phyloP scores from a whole-genome alignment of 2,113 vertebrate species.

The Tragelaphus scriptus region DNA sequence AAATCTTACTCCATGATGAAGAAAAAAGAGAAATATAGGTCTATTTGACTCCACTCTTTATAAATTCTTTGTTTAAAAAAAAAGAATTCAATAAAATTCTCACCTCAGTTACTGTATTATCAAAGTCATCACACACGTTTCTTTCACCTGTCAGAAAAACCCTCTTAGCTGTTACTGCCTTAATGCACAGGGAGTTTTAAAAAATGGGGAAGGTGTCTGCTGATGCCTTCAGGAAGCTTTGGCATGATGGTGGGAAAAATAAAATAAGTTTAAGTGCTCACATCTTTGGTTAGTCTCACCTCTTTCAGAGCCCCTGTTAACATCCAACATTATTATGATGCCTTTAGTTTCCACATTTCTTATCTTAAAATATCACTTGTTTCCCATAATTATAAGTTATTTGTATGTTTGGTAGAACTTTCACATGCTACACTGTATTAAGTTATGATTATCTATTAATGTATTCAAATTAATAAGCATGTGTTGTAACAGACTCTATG shows the following conservation, averaged over 20 bases:
- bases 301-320: neutral
- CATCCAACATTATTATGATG: neutral
- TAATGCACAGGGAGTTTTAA: neutral
- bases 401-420: neutral
- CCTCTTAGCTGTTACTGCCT: neutral
- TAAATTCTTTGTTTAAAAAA: neutral
- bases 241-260: neutral
- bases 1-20: neutral
- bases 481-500: neutral
- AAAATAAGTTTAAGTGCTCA: neutral
- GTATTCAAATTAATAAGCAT: neutral
- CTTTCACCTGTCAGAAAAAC: constrained; percentile 6
- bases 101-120: constrained; percentile 9
- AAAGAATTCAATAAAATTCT: constrained; percentile 40
- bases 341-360: neutral
- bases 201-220: neutral
- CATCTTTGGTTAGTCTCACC: neutral
- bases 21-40: neutral
- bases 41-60: neutral
- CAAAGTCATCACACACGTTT: constrained; percentile 27
- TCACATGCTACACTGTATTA: neutral
- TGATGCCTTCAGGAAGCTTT: neutral
- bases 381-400: neutral
- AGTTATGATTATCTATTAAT: neutral
- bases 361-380: neutral